Base-by-base conservation (phyloP, 2,888 invertebrate species). In the Thera obeliscata region DNA sequence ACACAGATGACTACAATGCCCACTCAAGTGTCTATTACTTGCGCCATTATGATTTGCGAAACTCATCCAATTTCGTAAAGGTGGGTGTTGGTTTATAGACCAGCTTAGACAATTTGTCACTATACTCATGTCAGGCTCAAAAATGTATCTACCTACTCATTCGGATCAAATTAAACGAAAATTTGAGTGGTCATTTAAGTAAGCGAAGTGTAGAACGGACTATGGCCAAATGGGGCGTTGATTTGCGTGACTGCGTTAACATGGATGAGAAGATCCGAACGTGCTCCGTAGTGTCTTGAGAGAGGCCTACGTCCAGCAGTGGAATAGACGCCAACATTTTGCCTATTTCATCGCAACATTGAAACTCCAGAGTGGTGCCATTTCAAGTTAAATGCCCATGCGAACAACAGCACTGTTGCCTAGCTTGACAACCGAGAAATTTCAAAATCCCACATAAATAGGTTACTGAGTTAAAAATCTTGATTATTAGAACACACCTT, bases 101-200 rank as follows among this genome's bases (percentile, higher is more conserved):
- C 52, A 60, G 62, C 56, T 62, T 56, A 60, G 43, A 56, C 56
- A 57, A 57, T 49, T 54, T 62, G 58, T 22, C 22, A 36, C 66
- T 64, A 64, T 69, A 66, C 46, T 60, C n/a, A 56, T 57, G 46
- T 60, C 56, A 48, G 58, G 12, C 59, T 61, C 62, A 52, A 35
- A 60, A 63, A 64, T 65, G 61, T 61, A 69, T 66, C 66, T 54
- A 69, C 66, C 69, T 64, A 69, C 66, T 66, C 52, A 11, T 63
- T 36, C 54, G 63, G 9, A 54, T 60, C 57, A 46, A 46, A 54
- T 60, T 54, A 46, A 46, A 9, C 2, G 43, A 46, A 41, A 5
- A 22, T 12, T 22, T 52, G 52, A 33, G 52, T 46, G 1, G 9
- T 7, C 2, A 8, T 8, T 9, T 41, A 41, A 1, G 41, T 7